Base-by-base conservation (phyloP, 2,888 invertebrate genomes). In the Conchocele bisecta region DNA sequence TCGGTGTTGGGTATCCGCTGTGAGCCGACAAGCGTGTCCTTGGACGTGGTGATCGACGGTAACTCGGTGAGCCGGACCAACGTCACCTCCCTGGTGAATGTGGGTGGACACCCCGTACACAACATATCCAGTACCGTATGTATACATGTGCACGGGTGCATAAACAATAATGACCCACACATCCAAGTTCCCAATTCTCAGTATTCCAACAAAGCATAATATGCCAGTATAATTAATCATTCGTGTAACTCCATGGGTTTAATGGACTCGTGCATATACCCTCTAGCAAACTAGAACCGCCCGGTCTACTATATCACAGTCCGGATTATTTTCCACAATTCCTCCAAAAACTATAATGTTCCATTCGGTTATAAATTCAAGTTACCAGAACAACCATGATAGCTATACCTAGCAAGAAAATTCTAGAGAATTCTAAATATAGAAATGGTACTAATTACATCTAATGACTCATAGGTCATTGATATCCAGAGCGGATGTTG, bases 1-100 rank as follows among this genome's bases (percentile, higher is more conserved):
- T 60, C 54, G 13, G 68, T 68, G 11, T 31, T 54, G 24, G 60
- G 67, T 29, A 67, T 67, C 46, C 42, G 29, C 13, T 67, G 67
- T 54, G 26, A 53, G 28, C 67, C 60, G 15, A 17, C 15, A 11
- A 5, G 20, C 17, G 54, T 67, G n/a, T 35, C n/a, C 1, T 57
- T 50, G 11, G 50, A 57, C 7, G 29, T 50, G 33, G 44, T 22
- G 13, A 65, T 65, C 9, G 50, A 57, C 1, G 42, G 42, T n/a
- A 35, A 44, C 5, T 50, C 24, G 9, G 58, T 65, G 0, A 39
- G 22, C 29, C 33, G 57, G n/a, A 15, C 37, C 11, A 41, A 33
- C 24, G 28, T 65, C 7, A 51, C 63, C 17, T 26, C 28, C 6
- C 58, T 63, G 11, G 13, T 35, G 11, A 57, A 56, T 48, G 57